Base-by-base conservation (phyloP, 2,797 vertebrate genomes). In the Neosalanx taihuensis region DNA sequence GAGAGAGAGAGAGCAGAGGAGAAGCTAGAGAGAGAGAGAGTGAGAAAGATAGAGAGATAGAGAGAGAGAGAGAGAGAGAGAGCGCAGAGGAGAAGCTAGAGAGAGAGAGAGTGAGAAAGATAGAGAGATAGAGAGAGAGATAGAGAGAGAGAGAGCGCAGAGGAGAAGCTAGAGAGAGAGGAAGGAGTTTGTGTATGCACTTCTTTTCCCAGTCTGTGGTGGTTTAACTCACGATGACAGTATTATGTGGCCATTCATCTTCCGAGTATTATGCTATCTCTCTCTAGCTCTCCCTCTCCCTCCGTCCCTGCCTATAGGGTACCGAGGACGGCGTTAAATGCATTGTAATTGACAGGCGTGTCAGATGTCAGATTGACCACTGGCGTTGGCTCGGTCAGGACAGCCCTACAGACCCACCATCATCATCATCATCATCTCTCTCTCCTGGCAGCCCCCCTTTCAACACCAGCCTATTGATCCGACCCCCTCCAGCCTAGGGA, bases 181-280 rank as follows among this genome's bases (percentile, higher is more conserved):
- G 69, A 26, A 26, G 41, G 41, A 46, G 41, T 46, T 46, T 46
- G 41, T n/a, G 71, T 77, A 84, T 86, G 76, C 76, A 75, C 82
- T 83, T 77, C 84, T 86, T 17, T 17, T 82, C 69, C 81, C 78
- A 79, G 70, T 77, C 77, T 35, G 77, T 57, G 74, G 81, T 79
- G 84, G 81, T 89, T 89, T 86, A 86, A 88, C 81, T 89, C 85
- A 84, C 70, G 84, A 88, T 89, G 86, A 89, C 89, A 88, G 84
- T 81, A 85, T 89, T 87, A 90, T 89, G 83, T 85, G 82, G 70
- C 76, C 84, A 87, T 90, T 90, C 80, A 71, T 92, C 88, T 92
- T 86, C 71, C n/a, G 70, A 84, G 87, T 83, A 87, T 86, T 84
- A 84, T 77, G 77, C 81, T 80, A 74, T 79, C 77, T 71, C 75